These are phyloP conservation scores for Coptodon bakossiorum DNA, from an alignment of 2,113 vertebrate genomes.

Conservation along the genomic window DNA sequence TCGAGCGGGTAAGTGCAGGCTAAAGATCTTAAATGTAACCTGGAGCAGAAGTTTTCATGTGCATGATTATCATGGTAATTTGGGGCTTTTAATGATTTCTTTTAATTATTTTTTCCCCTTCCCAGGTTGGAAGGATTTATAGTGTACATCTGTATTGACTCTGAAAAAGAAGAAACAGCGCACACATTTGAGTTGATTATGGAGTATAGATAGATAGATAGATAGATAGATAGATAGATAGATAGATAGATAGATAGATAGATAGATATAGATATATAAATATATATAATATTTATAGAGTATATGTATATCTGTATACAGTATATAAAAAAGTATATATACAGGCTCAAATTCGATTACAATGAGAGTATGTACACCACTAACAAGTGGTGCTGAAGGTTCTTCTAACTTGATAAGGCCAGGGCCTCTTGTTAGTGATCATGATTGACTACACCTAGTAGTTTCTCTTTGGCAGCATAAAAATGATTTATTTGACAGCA, in stretches of 20 bases:
- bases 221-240: fast-evolving
- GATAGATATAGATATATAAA: no score
- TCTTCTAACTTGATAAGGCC: not conserved
- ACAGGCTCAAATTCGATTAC: not conserved
- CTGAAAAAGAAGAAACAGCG: not conserved
- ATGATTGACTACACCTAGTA: not conserved
- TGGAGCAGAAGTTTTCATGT: not conserved
- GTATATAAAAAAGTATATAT: not conserved
- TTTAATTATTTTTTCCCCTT: not conserved
- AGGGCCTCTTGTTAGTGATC: not conserved
- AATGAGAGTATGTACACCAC: not conserved
- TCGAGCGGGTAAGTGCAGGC: not conserved
- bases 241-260: fast-evolving
- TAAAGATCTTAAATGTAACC: not conserved
- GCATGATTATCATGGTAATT: not conserved
- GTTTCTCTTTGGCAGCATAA: not conserved
- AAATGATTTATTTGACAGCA: not conserved
- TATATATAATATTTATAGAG: no score
- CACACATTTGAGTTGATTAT: not conserved
- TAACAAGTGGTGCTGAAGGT: not conserved
- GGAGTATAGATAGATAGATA: fast-evolving
- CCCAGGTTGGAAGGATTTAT: not conserved
- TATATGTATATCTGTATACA: not conserved
- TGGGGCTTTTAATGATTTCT: not conserved
- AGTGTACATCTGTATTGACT: not conserved